Conservation (phyloP, 2,797 vertebrate genomes). For the Ctenochaetus hawaiiensis region DNA sequence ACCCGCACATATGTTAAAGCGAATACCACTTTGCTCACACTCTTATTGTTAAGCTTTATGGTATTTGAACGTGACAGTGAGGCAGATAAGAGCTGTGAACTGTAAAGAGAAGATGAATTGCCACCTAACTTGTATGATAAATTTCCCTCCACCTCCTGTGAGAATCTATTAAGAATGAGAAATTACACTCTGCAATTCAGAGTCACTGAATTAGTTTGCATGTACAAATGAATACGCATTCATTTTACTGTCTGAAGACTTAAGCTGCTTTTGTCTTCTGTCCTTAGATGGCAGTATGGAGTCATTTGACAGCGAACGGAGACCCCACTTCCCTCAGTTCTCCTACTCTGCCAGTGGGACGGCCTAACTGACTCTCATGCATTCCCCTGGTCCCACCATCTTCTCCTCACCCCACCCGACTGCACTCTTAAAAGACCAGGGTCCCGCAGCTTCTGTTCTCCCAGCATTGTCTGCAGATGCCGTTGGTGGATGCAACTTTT, state of each 20-base stretch:
- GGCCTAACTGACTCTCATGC: constrained; percentile 84
- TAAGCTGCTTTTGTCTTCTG: constrained; percentile 1
- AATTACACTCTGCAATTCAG: constrained; percentile 8
- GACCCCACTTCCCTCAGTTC: constrained; percentile 98
- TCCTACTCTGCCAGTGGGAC: constrained; percentile 98
- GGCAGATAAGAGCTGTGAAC: constrained; percentile 6
- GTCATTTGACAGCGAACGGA: constrained; percentile 94
- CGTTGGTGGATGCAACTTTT: constrained; percentile 82
- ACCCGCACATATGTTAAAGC: neutral
- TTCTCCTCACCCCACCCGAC: constrained; percentile 77
- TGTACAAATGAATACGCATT: no score
- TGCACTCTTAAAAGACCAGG: constrained; percentile 87
- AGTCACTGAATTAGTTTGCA: neutral
- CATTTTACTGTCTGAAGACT: no score
- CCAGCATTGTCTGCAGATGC: constrained; percentile 65
- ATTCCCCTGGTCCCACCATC: constrained; percentile 70
- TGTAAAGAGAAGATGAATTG: constrained; percentile 3
- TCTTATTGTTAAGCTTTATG: neutral
- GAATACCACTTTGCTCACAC: neutral
- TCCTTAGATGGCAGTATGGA: constrained; percentile 94
- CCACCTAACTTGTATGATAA: neutral
- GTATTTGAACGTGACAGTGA: constrained; percentile 4
- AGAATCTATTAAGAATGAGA: constrained; percentile 25
- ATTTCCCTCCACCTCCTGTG: neutral
- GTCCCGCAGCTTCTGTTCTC: constrained; percentile 56